These are phyloP conservation scores for Lasioglossum malachurum DNA, from an alignment of 2,888 invertebrate species.

Conservation along the genomic window DNA sequence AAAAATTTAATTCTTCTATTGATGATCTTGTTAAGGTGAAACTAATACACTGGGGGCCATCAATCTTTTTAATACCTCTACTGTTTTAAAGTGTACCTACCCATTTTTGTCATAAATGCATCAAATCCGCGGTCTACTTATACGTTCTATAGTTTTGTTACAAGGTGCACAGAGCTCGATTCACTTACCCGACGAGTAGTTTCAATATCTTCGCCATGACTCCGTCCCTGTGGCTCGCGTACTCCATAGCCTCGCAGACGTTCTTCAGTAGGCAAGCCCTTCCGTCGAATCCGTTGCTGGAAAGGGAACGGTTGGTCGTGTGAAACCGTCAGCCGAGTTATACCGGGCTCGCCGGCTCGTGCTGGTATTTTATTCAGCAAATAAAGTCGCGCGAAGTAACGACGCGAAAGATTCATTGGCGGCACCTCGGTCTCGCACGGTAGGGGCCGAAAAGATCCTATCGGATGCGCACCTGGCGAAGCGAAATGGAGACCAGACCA, in stretches of 20 bases:
- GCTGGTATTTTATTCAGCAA: slow-evolving; percentile 2
- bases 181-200: slow-evolving; percentile 69
- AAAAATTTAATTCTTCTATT: no score
- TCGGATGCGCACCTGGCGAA: slow-evolving; percentile 3
- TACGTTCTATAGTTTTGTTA: no score
- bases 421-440: background rate
- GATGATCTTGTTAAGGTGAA: no score
- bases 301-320: slow-evolving; percentile 73
- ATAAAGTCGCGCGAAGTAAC: slow-evolving; percentile 6
- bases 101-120: no score
- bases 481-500: background rate
- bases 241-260: slow-evolving; percentile 88
- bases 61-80: no score
- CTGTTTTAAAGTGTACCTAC: no score
- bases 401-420: background rate
- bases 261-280: slow-evolving; percentile 88
- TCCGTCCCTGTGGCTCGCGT: slow-evolving; percentile 81
- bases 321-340: background rate
- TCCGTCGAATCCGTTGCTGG: slow-evolving; percentile 88
- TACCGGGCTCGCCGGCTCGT: background rate
- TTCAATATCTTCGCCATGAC: slow-evolving; percentile 80
- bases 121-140: no score
- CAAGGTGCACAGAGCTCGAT: no score
- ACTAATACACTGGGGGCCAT: no score
- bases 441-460: background rate